Conservation (phyloP, 92 coral and sea anemone genomes). For the Ricordea florida region DNA sequence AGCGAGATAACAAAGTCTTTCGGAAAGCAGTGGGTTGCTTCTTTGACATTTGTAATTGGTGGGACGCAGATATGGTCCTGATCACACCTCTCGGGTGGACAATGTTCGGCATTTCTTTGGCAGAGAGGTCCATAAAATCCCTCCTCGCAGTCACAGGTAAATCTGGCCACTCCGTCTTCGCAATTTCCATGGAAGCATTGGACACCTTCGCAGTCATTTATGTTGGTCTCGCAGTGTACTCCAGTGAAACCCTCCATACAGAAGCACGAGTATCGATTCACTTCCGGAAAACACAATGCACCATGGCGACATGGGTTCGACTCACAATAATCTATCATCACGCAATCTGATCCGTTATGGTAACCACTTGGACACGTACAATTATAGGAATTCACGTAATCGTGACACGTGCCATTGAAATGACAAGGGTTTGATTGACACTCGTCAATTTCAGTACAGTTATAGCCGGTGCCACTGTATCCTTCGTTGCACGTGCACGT, state of each 20-base stretch:
- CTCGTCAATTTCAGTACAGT: slow-evolving; percentile 83
- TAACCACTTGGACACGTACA: slow-evolving; percentile 76
- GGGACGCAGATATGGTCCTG: slow-evolving; percentile 50
- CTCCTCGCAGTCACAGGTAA: slow-evolving; percentile 77
- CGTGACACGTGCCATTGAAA: slow-evolving; percentile 65
- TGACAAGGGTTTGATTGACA: slow-evolving; percentile 69
- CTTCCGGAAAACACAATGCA: slow-evolving; percentile 21
- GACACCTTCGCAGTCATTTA: slow-evolving; percentile 66
- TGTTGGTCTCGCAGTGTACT: slow-evolving; percentile 49
- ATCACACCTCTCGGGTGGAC: slow-evolving; percentile 43
- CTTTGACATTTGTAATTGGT: not conserved
- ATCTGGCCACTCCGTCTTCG: slow-evolving; percentile 61
- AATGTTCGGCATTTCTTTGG: slow-evolving; percentile 51
- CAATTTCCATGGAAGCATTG: slow-evolving; percentile 48
- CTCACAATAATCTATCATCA: slow-evolving; percentile 37
- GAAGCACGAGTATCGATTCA: slow-evolving; percentile 51
- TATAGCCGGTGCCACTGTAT: slow-evolving; percentile 76
- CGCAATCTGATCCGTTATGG: slow-evolving; percentile 31
- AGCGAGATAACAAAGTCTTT: slow-evolving; percentile 30
- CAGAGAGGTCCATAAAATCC: slow-evolving; percentile 77
- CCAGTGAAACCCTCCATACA: slow-evolving; percentile 75
- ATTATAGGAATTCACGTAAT: slow-evolving; percentile 61
- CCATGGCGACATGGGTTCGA: slow-evolving; percentile 67
- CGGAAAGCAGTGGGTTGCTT: slow-evolving; percentile 19
- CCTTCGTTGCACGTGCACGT: slow-evolving; percentile 82